Percentiles rank a stretch among this genome's conserved stretches.
phyloP scores from a whole-genome alignment of 2,797 vertebrate genomes.

The Tarsius wallacei region DNA sequence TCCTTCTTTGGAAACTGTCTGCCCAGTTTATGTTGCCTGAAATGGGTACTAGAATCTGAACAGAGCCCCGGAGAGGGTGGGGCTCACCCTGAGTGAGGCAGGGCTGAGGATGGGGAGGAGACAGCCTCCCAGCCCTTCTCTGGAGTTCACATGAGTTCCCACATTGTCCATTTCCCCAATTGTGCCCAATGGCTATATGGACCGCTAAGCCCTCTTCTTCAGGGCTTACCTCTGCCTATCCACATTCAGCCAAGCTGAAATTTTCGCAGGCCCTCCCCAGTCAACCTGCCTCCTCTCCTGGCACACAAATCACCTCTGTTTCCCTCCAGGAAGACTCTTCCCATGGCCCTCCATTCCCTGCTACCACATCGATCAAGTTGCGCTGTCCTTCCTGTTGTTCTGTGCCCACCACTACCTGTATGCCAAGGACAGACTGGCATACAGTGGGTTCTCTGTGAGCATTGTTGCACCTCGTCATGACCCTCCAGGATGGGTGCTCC shows the following conservation, averaged over 20 bases:
- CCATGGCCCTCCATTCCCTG: neutral
- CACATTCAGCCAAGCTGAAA: neutral
- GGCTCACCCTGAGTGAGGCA: neutral
- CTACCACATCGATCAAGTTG: no score
- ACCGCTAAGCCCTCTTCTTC: neutral
- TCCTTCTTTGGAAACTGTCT: slow-evolving; percentile 2
- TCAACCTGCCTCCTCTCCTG: neutral
- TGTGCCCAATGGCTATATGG: accelerated
- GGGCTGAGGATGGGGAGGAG: neutral
- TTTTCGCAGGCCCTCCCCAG: slow-evolving; percentile 50
- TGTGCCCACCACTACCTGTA: neutral
- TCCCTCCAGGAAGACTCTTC: neutral
- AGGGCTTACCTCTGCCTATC: neutral
- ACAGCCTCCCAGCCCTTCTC: neutral
- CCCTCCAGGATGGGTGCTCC: neutral
- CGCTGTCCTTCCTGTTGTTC: neutral
- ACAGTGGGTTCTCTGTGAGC: neutral
- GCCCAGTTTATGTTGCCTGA: slow-evolving; percentile 66
- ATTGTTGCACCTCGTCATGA: neutral
- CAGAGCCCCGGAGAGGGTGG: neutral
- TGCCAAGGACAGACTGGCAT: neutral
- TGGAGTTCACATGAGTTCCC: neutral
- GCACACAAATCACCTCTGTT: neutral
- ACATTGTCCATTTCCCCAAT: neutral
- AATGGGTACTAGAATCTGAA: slow-evolving; percentile 63